These are phyloP conservation scores for Myrmophylax atrothorax DNA, from an alignment of 2,113 vertebrate species.

Conservation along the genomic window DNA sequence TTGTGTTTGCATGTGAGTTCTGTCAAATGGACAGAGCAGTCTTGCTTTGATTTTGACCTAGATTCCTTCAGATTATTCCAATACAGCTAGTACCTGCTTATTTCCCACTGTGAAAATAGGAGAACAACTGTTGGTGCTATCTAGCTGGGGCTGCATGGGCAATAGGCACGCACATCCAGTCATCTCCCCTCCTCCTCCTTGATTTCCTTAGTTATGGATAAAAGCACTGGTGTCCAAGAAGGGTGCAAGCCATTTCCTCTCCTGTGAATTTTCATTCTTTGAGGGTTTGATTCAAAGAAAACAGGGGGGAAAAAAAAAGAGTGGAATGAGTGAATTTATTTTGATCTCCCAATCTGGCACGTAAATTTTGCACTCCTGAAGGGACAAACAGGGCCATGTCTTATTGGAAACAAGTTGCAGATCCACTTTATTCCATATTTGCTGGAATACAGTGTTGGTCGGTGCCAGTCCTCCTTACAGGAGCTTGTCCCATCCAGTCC, in stretches of 20 bases:
- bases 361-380: background rate
- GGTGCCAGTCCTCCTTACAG: background rate
- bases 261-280: background rate
- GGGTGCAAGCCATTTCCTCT: background rate
- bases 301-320: rapidly evolving
- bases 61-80: constrained; percentile 68
- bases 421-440: background rate
- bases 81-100: constrained; percentile 56
- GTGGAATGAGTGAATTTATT: background rate
- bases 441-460: background rate
- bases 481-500: background rate
- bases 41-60: constrained; percentile 73
- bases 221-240: background rate
- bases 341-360: background rate
- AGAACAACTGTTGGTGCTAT: constrained; percentile 67
- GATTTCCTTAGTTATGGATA: background rate
- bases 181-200: background rate
- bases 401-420: background rate
- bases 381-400: background rate
- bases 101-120: constrained; percentile 73
- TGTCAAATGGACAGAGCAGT: constrained; percentile 34
- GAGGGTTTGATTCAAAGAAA: background rate
- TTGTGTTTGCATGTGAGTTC: constrained; percentile 60
- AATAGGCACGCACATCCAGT: background rate
- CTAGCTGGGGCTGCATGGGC: constrained; percentile 33